A percentile compares a stretch with the other conserved stretches of the same genome.
phyloP scores from a whole-genome alignment of 2,113 vertebrate species.

The Apistogramma diplotaenia region DNA sequence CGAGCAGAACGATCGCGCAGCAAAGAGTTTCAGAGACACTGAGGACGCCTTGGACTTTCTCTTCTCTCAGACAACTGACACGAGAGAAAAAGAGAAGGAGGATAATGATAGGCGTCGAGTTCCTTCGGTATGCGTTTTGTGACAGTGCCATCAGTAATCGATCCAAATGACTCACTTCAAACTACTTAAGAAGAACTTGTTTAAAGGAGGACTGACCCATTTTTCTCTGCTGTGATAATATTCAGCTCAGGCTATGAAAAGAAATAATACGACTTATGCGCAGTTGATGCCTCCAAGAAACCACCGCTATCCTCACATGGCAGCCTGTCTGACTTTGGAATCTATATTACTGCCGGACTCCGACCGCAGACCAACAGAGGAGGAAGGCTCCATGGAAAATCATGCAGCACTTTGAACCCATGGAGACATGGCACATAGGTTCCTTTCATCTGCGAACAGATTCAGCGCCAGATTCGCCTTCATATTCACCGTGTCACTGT shows the following conservation, averaged over 20 bases:
- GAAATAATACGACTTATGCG: constrained; percentile 30
- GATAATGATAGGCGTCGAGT: background rate
- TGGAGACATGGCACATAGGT: constrained; percentile 91
- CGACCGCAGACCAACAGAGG: constrained; percentile 36
- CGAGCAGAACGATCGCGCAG: background rate
- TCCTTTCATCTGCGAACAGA: constrained; percentile 80
- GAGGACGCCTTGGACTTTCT: constrained; percentile 33
- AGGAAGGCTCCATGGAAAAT: constrained; percentile 66
- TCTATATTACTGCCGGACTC: constrained; percentile 16
- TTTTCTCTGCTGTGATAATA: background rate
- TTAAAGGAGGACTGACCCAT: background rate
- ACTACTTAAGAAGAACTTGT: constrained; percentile 30
- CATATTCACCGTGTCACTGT: constrained; percentile 84
- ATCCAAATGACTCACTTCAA: constrained; percentile 14
- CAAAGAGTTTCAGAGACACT: constrained; percentile 1
- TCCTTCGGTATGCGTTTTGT: background rate
- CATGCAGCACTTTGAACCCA: constrained; percentile 79
- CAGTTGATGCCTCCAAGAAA: constrained; percentile 34
- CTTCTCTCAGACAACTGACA: background rate
- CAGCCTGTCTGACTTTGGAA: constrained; percentile 39
- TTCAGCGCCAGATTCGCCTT: constrained; percentile 84
- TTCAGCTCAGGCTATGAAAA: constrained; percentile 35
- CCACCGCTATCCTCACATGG: constrained; percentile 29
- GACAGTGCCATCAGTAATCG: background rate
- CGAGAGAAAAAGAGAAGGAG: background rate